Percentiles rank a stretch among this genome's conserved stretches.
phyloP scores from a whole-genome alignment of 2,113 vertebrate genomes.

The Tautogolabrus adspersus region DNA sequence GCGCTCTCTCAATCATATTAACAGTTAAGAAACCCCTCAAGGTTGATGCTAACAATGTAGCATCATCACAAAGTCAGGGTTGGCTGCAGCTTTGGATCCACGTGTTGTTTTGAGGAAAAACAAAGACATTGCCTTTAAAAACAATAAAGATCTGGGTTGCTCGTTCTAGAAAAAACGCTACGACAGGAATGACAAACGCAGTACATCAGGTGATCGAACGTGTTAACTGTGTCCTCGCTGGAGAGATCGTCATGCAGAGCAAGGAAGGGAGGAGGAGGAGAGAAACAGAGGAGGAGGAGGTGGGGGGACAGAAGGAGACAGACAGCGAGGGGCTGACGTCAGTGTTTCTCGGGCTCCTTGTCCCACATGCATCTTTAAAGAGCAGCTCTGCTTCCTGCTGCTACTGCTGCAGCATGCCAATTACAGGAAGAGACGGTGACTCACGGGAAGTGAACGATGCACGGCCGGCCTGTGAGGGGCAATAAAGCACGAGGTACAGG shows the following conservation, averaged over 20 bases:
- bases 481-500: slow-evolving; percentile 35
- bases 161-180: neutral
- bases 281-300: no score
- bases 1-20: no score
- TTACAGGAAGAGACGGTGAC: slow-evolving; percentile 74
- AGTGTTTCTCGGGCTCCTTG: slow-evolving; percentile 62
- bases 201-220: slow-evolving; percentile 32
- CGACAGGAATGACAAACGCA: neutral
- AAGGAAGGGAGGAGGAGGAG: neutral
- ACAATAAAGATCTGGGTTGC: neutral
- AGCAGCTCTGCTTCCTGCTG: slow-evolving; percentile 75
- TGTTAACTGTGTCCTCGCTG: slow-evolving; percentile 46
- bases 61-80: no score
- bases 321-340: slow-evolving; percentile 72
- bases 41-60: no score
- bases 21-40: no score
- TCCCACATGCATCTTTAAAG: slow-evolving; percentile 81
- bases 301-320: slow-evolving; percentile 44
- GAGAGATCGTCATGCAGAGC: slow-evolving; percentile 20
- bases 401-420: slow-evolving; percentile 78
- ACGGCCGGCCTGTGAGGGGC: slow-evolving; percentile 44
- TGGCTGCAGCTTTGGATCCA: neutral
- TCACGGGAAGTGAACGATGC: slow-evolving; percentile 71
- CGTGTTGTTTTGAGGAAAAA: neutral
- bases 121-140: neutral